Percentiles rank a stretch among this genome's conserved stretches.
phyloP scores from a whole-genome alignment of 2,113 vertebrate genomes.

The Myotis yumanensis region DNA sequence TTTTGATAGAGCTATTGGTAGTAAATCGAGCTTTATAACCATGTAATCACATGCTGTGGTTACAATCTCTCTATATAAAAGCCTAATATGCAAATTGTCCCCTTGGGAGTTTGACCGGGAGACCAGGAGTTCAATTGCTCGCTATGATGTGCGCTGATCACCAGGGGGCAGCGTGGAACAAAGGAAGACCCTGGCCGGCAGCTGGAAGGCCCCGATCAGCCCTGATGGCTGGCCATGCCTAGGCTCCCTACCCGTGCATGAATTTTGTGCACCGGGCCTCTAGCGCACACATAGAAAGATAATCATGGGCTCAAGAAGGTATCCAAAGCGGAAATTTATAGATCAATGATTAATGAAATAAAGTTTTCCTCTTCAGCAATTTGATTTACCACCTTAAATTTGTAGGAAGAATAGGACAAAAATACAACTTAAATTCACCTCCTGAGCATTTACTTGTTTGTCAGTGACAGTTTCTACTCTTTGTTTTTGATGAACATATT shows the following conservation, averaged over 20 bases:
- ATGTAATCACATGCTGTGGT: not conserved
- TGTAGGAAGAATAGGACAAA: not conserved
- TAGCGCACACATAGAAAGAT: not conserved
- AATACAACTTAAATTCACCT: not conserved
- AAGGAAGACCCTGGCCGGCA: accelerated
- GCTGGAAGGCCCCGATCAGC: too few species aligned
- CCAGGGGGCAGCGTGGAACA: too few species aligned
- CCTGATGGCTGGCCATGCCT: too few species aligned
- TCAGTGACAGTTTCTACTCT: not conserved
- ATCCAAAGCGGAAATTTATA: not conserved
- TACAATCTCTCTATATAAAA: not conserved
- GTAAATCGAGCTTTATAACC: not conserved
- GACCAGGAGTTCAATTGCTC: too few species aligned
- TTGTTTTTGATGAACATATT: not conserved
- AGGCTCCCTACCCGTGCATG: accelerated
- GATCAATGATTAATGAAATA: not conserved
- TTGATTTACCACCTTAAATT: not conserved
- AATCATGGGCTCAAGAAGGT: not conserved
- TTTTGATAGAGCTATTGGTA: not conserved
- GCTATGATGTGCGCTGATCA: too few species aligned
- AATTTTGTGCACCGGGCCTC: too few species aligned
- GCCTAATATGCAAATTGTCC: too few species aligned
- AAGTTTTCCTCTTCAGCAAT: not conserved
- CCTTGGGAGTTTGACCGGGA: too few species aligned
- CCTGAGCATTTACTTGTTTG: not conserved